phyloP scores from a whole-genome alignment of 1,140 invertebrate species.

The Apis florea region DNA sequence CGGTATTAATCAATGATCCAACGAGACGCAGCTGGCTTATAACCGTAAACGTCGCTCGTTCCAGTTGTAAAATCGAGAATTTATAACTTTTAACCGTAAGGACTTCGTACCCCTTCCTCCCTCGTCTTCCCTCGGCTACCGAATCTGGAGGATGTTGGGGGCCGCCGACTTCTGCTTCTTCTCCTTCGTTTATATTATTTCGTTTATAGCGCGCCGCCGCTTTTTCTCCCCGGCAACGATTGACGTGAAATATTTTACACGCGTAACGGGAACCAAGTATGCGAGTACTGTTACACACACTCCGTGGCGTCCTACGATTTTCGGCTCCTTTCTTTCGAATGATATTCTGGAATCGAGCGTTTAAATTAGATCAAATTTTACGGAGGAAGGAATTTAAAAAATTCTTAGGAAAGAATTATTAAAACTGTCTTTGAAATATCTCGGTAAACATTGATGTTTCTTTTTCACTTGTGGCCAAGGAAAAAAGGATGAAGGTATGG shows the following conservation, averaged over 20 bases:
- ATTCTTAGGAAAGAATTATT: too few relatives aligned
- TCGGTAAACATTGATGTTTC: too few relatives aligned
- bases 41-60: constrained; percentile 55
- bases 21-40: constrained; percentile 53
- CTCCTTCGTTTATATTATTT: background rate
- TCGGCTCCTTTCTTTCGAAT: background rate
- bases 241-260: constrained; percentile 14
- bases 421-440: too few relatives aligned
- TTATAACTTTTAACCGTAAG: constrained; percentile 51
- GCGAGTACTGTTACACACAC: too few relatives aligned
- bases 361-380: too few relatives aligned
- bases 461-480: too few relatives aligned
- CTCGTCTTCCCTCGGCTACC: constrained; percentile 16
- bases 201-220: background rate
- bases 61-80: constrained; percentile 59
- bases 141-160: background rate
- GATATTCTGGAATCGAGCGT: background rate
- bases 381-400: too few relatives aligned
- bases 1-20: constrained; percentile 63
- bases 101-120: constrained; percentile 12
- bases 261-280: constrained; percentile 3
- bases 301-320: too few relatives aligned
- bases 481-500: too few relatives aligned
- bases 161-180: background rate
- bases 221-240: background rate